Evolutionary conservation across 1,140 invertebrate genomes (phyloP), one percentile per base, ranked within the genome.

Genomic region (Pseudomyrmex flavicornis): DNA sequence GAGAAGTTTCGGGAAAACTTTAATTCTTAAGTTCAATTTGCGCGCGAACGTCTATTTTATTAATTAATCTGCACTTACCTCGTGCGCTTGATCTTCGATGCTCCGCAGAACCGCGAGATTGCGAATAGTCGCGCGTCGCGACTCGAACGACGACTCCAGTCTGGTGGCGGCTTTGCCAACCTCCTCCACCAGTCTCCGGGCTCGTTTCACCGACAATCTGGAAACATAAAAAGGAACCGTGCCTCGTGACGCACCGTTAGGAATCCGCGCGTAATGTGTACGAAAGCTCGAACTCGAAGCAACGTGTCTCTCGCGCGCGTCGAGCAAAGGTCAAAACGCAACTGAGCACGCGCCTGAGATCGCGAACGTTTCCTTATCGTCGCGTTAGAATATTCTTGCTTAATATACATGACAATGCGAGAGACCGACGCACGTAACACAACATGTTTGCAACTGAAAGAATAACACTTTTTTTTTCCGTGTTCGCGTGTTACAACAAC

Each of bases 71-170:
- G 50, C 1, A 92, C 93, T 94, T 70, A 94, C 94, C 93, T 94
- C 94, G 72, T 92, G 90, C 52, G 93, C 93, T 65, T 94, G 93
- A 82, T 94, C 93, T 89, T 94, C 93, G 90, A 94, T 94, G 72
- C 92, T 94, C 48, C 93, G 88, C 35, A 94, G 85, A 73, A 94
- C 93, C 20, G 93, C 92, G 80, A 94, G 90, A 85, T 94, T 94
- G 76, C 93, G 91, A 70, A 94, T 94, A 70, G 93, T 94, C 20
- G 93, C 92, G 48, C 94, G 92, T 59, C 93, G 91, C 13, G 93
- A 92, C 86, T 94, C 94, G 89, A 94, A 94, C 69, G 93, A 94
- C 44, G 91, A 93, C 87, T 94, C 94, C 62, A 94, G 84, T 80
- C 94, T 91, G 84, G 92, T 91, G 58, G 93, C 92, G n/a, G 93